Evolutionary conservation across 2,888 invertebrate genomes (phyloP).

Genomic region (Drosophila putrida): DNA sequence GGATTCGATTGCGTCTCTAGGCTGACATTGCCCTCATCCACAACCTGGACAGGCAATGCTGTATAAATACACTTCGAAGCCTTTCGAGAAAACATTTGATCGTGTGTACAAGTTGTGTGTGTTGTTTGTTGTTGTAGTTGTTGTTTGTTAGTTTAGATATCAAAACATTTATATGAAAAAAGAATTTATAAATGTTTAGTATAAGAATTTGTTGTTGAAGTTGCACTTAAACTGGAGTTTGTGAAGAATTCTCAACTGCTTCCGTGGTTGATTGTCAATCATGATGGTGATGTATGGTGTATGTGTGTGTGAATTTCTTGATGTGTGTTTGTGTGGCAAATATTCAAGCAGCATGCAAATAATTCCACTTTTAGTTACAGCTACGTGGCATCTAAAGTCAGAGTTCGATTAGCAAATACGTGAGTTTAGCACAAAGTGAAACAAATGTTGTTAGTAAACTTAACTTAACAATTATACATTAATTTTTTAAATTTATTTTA

Average conservation of each 20-base stretch:
- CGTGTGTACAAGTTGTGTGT: conserved; percentile 45
- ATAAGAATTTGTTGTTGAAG: conserved; percentile 20
- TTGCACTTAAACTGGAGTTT: conserved; percentile 6
- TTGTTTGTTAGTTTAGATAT: conserved; percentile 37
- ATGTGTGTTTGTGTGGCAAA: conserved; percentile 15
- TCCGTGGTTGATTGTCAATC: conserved; percentile 18
- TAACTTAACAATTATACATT: conserved; percentile 29
- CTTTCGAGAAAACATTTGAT: conserved; percentile 61
- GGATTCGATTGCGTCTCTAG: conserved; percentile 71
- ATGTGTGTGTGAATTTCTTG: conserved; percentile 17
- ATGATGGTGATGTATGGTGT: conserved; percentile 17
- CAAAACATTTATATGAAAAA: conserved; percentile 53
- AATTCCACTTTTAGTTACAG: conserved; percentile 30
- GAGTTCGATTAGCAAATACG: conserved; percentile 39
- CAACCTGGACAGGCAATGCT: conserved; percentile 81
- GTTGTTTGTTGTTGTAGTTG: conserved; percentile 46
- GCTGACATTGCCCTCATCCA: conserved; percentile 67
- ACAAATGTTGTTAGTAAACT: conserved; percentile 84
- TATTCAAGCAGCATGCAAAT: conserved; percentile 57
- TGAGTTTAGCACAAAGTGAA: conserved; percentile 64
- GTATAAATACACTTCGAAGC: conserved; percentile 65
- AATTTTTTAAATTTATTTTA: conserved; percentile 3
- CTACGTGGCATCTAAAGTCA: conserved; percentile 28
- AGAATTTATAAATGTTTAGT: conserved; percentile 54
- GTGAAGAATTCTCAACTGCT: conserved; percentile 2